phyloP scores from a whole-genome alignment of 53 echinoderm and acorn worm genomes.

The Antedon mediterranea region DNA sequence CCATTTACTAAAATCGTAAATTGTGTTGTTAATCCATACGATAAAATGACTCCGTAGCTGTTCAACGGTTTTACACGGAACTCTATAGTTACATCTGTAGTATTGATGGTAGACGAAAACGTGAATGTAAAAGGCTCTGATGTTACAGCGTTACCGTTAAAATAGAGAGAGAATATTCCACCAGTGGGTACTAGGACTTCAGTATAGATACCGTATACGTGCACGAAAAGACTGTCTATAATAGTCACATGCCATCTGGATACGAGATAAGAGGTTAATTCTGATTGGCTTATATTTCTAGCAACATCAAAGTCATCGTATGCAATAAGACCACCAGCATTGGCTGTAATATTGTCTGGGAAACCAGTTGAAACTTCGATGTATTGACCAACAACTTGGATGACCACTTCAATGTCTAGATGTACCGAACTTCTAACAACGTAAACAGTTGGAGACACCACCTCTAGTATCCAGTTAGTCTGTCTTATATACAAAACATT shows the following conservation, averaged over 20 bases:
- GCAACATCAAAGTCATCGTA: conserved; percentile 34
- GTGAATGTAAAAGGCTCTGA: conserved; percentile 34
- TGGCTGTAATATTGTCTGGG: conserved; percentile 24
- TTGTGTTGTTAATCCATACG: conserved; percentile 41
- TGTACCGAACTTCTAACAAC: conserved; percentile 10
- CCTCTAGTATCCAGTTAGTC: conserved; percentile 38
- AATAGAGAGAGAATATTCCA: conserved; percentile 36
- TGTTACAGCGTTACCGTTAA: conserved; percentile 41
- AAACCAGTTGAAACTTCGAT: conserved; percentile 33
- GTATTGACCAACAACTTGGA: conserved; percentile 36
- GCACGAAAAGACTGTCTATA: conserved; percentile 40
- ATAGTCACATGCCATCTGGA: conserved; percentile 40
- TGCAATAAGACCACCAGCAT: conserved; percentile 46
- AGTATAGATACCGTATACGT: conserved; percentile 18
- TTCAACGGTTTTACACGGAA: conserved; percentile 35
- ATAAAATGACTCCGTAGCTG: conserved; percentile 48
- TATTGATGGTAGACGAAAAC: neutral
- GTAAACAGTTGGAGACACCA: conserved; percentile 6
- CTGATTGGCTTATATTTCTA: conserved; percentile 32
- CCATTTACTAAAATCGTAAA: conserved; percentile 34
- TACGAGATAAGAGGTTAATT: conserved; percentile 28
- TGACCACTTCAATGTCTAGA: conserved; percentile 9
- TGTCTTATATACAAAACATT: conserved; percentile 12
- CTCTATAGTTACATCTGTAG: conserved; percentile 44
- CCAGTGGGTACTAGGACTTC: conserved; percentile 40